Evolutionary conservation across 2,888 invertebrate species (phyloP), one percentile per base, ranked within the genome.

Genomic region (Diloba caeruleocephala): DNA sequence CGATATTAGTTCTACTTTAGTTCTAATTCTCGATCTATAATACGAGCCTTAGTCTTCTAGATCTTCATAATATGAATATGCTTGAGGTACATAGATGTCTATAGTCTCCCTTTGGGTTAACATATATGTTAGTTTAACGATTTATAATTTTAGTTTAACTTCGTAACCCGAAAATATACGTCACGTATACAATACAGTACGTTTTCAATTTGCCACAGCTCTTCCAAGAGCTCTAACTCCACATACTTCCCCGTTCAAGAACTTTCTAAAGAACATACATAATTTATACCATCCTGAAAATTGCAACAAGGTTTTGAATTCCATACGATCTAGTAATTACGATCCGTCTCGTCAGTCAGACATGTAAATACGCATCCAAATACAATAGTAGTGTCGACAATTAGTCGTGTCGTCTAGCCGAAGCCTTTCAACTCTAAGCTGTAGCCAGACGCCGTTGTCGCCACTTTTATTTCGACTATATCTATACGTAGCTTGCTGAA

Each of bases 371-470:
- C 72, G 70, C 74, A 71, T 78, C 70, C 68, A 73, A 78, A 76
- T 70, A 75, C 84, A 84, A 81, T 82, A 73, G 78, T 73, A 70
- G 69, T 69, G 81, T 73, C 71, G 77, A 90, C 90, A 91, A 90
- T 91, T 89, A 91, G 88, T 79, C 78, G 74, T 63, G 74, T 69
- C 78, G 90, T 88, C 90, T 86, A 88, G 88, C 88, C 89, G 90
- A 92, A 92, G 90, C 90, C 92, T 74, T 82, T 83, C 82, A 85
- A 80, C 75, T 72, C 74, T 91, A 92, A 91, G 90, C 92, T 82
- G 75, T 74, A 73, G 85, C 85, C 89, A 89, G 91, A 89, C 90
- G 84, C 76, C 81, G 75, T 76, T 74, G 78, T 67, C 80, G 81
- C 78, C 87, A 84, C 84, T 90, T 90, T 90, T 87, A 89, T 89